phyloP scores from a whole-genome alignment of 2,888 invertebrate genomes.

The Theretra japonica region DNA sequence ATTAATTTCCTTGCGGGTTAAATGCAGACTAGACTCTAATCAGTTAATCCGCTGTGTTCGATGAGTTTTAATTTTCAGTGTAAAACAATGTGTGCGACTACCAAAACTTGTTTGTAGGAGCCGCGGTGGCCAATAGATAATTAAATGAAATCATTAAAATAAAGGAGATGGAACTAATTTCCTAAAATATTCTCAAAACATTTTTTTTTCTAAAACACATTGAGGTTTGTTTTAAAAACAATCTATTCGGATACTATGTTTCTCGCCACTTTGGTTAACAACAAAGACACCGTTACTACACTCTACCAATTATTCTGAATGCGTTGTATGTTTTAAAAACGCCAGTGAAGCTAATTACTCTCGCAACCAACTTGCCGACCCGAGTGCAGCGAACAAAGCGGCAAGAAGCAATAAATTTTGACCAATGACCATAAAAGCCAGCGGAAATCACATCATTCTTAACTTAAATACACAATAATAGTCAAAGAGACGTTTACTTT shows the following conservation, averaged over 20 bases:
- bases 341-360: conserved; percentile 10
- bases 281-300: neutral
- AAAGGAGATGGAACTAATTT: too few relatives aligned
- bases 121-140: too few relatives aligned
- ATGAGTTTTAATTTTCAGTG: too few relatives aligned
- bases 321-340: neutral
- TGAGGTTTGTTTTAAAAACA: neutral
- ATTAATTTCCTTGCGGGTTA: too few relatives aligned
- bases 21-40: too few relatives aligned
- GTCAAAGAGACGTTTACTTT: conserved; percentile 65
- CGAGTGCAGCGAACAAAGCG: conserved; percentile 10
- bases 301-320: conserved; percentile 5
- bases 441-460: conserved; percentile 46
- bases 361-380: conserved; percentile 13
- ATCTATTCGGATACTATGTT: neutral
- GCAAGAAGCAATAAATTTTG: conserved; percentile 28
- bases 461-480: conserved; percentile 49
- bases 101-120: too few relatives aligned
- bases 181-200: too few relatives aligned
- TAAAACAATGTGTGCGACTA: too few relatives aligned
- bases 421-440: conserved; percentile 36
- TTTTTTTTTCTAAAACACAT: neutral
- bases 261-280: neutral
- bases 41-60: too few relatives aligned
- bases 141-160: too few relatives aligned